These are phyloP conservation scores for human (Homo sapiens) DNA, from an alignment of 2,113 vertebrate genomes.

Conservation along the genomic window DNA sequence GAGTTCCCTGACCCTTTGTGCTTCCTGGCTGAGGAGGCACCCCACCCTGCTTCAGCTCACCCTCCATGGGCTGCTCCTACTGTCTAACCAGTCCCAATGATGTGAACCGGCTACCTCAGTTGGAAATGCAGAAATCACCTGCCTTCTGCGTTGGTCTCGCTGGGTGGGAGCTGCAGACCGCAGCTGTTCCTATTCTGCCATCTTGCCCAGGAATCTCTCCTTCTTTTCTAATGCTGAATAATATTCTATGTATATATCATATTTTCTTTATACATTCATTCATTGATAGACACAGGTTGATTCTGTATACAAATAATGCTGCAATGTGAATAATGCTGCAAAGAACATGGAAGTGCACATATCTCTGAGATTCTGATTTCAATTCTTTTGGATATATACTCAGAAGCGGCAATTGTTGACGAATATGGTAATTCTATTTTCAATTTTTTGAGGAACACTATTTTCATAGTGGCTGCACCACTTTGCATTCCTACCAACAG, in stretches of 20 bases:
- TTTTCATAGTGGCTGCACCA: background rate
- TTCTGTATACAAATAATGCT: background rate
- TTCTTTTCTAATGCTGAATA: background rate
- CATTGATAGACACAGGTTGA: background rate
- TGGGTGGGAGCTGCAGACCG: no score
- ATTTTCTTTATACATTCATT: background rate
- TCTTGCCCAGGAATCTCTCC: no score
- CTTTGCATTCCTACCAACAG: background rate
- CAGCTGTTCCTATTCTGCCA: no score
- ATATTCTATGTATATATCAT: background rate
- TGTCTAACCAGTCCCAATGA: no score
- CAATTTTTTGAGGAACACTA: background rate
- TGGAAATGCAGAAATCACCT: no score
- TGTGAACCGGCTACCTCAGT: no score
- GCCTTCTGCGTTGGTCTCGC: no score
- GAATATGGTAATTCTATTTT: background rate
- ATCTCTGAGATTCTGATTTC: background rate
- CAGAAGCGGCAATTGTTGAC: background rate
- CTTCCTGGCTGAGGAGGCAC: no score
- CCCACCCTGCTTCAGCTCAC: no score
- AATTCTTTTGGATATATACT: background rate
- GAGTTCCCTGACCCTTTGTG: no score
- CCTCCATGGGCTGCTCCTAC: no score
- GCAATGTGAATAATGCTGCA: no score
- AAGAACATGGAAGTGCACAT: background rate